phyloP scores from a whole-genome alignment of 2,888 invertebrate species.

The Allolobophora icterica region DNA sequence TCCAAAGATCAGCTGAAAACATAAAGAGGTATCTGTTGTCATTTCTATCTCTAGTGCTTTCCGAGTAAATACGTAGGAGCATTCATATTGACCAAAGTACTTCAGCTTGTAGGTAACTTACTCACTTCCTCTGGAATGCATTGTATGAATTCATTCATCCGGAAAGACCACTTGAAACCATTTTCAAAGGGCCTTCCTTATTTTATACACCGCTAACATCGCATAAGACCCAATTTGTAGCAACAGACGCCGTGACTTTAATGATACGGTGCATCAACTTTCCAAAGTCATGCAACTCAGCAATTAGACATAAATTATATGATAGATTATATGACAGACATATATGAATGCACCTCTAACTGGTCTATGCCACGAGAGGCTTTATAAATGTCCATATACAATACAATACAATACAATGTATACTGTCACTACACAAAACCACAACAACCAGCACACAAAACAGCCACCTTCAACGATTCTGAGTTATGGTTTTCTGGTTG shows the following conservation, averaged over 20 bases:
- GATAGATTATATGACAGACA: too few relatives aligned
- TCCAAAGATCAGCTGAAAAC: not conserved
- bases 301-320: not conserved
- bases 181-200: not conserved
- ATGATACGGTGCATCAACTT: too few relatives aligned
- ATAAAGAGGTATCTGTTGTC: not conserved
- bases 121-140: slow-evolving; percentile 11
- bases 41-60: not conserved
- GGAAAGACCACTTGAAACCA: not conserved
- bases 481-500: not conserved
- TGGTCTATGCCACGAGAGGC: too few relatives aligned
- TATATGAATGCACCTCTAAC: too few relatives aligned
- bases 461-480: not conserved
- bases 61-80: not conserved
- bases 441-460: slow-evolving; percentile 9
- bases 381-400: too few relatives aligned
- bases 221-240: not conserved
- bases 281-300: not conserved
- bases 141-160: not conserved
- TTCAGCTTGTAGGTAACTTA: not conserved
- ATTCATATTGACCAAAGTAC: not conserved
- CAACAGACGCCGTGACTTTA: too few relatives aligned
- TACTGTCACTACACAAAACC: not conserved
- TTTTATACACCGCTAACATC: not conserved
- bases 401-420: not conserved